A percentile compares a stretch with the other conserved stretches of the same genome.
phyloP scores from a whole-genome alignment of 1,140 invertebrate species.

The Brachionus koreanus region DNA sequence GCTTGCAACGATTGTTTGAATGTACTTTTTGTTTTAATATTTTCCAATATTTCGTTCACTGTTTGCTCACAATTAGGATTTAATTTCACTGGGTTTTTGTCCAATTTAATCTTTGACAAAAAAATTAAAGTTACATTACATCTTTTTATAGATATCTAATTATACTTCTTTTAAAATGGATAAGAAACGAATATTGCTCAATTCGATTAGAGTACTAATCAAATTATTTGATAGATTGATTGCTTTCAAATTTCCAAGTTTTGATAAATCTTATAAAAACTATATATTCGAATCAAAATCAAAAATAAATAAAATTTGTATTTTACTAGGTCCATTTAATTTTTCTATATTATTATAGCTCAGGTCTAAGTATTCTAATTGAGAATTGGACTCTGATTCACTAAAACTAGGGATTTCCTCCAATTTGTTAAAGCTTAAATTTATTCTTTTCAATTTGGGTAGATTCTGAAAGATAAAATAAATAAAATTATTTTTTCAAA shows the following conservation, averaged over 20 bases:
- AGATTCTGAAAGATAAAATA: background rate
- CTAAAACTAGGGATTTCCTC: background rate
- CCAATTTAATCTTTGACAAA: background rate
- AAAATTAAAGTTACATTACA: background rate
- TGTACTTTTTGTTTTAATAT: background rate
- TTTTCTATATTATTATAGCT: slow-evolving; percentile 35
- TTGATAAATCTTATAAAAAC: background rate
- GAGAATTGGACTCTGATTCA: background rate
- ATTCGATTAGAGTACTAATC: background rate
- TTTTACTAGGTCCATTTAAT: background rate
- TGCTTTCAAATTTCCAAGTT: background rate
- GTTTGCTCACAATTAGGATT: background rate
- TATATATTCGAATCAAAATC: background rate
- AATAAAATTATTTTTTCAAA: background rate
- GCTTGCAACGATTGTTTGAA: background rate
- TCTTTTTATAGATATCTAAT: background rate
- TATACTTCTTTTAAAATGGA: slow-evolving; percentile 33
- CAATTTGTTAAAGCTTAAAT: slow-evolving; percentile 36
- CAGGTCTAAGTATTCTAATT: slow-evolving; percentile 9
- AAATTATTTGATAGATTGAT: background rate
- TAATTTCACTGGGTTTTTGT: slow-evolving; percentile 28
- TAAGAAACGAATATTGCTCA: background rate
- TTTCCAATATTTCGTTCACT: background rate
- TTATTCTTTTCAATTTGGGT: slow-evolving; percentile 19
- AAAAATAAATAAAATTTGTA: background rate